Evolutionary conservation across 1,140 invertebrate species (phyloP).

Genomic region (Ips typographus): DNA sequence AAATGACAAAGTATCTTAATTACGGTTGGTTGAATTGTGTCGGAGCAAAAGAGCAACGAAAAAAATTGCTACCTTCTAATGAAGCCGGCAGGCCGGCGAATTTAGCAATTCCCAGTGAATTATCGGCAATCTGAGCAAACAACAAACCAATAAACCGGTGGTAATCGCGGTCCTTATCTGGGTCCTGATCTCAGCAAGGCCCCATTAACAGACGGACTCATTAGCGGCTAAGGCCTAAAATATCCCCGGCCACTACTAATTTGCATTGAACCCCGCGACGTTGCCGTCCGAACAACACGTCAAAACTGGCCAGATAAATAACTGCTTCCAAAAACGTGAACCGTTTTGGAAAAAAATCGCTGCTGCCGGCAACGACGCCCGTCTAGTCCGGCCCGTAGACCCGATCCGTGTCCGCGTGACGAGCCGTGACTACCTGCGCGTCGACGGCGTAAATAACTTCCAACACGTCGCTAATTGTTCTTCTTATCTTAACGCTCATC

Average conservation of each 20-base stretch:
- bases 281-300: slow-evolving; percentile 12
- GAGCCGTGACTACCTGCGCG: slow-evolving; percentile 29
- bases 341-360: background rate
- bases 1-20: too few species aligned
- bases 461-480: slow-evolving; percentile 42
- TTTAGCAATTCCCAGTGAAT: slow-evolving; percentile 29
- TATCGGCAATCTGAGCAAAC: slow-evolving; percentile 27
- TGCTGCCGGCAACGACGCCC: slow-evolving; percentile 10
- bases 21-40: too few species aligned
- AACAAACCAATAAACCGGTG: slow-evolving; percentile 33
- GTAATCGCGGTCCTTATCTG: slow-evolving; percentile 26
- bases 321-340: background rate
- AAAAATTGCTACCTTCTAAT: background rate
- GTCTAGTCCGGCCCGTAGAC: slow-evolving; percentile 20
- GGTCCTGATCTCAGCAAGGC: slow-evolving; percentile 3
- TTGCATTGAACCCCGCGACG: slow-evolving; percentile 36
- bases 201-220: slow-evolving; percentile 33
- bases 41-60: too few species aligned
- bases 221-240: slow-evolving; percentile 29
- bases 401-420: slow-evolving; percentile 25
- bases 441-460: slow-evolving; percentile 38
- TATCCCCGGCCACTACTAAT: slow-evolving; percentile 28
- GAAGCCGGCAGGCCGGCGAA: slow-evolving; percentile 15
- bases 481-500: slow-evolving; percentile 42
- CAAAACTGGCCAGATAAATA: background rate